Base-by-base conservation (phyloP, 1,140 invertebrate species). In the Cherax destructor region DNA sequence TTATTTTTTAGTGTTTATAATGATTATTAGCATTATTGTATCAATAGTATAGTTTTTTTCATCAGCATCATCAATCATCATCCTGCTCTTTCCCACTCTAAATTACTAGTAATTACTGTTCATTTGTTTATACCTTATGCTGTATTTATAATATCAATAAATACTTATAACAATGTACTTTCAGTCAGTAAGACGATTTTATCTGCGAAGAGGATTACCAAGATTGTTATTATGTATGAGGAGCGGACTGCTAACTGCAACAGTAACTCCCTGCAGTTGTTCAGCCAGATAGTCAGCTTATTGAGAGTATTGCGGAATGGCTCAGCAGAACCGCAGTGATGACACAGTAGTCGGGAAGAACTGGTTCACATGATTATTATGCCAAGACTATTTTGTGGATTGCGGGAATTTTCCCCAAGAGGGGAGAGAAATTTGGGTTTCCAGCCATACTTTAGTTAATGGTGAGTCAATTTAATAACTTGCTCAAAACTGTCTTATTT, bases 391-490 rank as follows among this genome's bases (percentile, higher is more conserved):
- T 95, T 3, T 94, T 96, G 30, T 95, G 95, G 91, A 96, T 98
- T 83, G 97, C 97, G 74, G 97, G 97, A 4, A 97, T 98, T 92
- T 98, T 98, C 94, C 97, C 97, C 0, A 94, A 97, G 69, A 95
- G 94, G 96, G 10, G 94, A 94, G 0, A 94, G 95, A 47, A 97
- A 96, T 92, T 94, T 3, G 83, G 83, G 11, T 91, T 50, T 85
- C 72, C 41, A 85, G 89, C 59, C 47, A 78, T 4, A 78, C 89
- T 16, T 74, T 91, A 9, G 65, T 85, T 47, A 86, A 72, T 79
- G 89, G 89, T 91, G 79, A 21, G 88, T 84, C 18, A 18, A 65
- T 65, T 1, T 0, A 65, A 65, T 18, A 65, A 18, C 21, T 65
- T 65, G 16, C 21, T 65, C 18, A 16, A n/a, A 13, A 65, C 61